These are phyloP conservation scores for Microcebus griseorufus DNA, from an alignment of 2,113 vertebrate genomes.

Conservation along the genomic window DNA sequence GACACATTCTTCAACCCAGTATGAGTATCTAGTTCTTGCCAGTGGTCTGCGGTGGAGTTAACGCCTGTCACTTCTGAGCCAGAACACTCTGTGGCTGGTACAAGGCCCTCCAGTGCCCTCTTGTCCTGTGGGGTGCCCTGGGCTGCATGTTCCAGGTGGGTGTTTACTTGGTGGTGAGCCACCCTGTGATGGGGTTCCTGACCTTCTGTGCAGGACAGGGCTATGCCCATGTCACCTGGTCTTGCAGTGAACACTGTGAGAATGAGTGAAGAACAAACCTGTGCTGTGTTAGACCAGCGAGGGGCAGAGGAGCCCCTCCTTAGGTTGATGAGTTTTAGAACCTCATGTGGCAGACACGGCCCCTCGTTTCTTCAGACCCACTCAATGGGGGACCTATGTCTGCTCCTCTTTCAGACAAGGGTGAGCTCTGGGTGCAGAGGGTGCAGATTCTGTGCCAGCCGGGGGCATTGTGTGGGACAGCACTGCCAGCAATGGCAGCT, in stretches of 20 bases:
- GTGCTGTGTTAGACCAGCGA: not conserved
- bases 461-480: too few species aligned
- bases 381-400: too few species aligned
- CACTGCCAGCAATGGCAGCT: too few species aligned
- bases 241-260: too few species aligned
- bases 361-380: not conserved
- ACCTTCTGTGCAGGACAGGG: not conserved
- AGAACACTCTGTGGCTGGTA: too few species aligned
- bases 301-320: not conserved
- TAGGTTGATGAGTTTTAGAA: too few species aligned
- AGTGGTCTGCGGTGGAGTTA: not conserved
- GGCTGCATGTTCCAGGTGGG: not conserved
- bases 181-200: not conserved
- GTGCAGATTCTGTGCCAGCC: not conserved
- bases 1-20: not conserved
- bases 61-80: not conserved
- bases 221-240: accelerated
- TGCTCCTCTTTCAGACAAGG: not conserved
- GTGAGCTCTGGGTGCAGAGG: not conserved
- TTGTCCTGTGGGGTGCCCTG: not conserved
- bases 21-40: not conserved
- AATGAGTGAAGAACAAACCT: not conserved
- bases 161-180: not conserved
- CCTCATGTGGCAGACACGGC: accelerated
- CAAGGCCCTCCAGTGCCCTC: not conserved